These are phyloP conservation scores for Sarcoramphus papa DNA, from an alignment of 2,797 vertebrate species.

Conservation along the genomic window DNA sequence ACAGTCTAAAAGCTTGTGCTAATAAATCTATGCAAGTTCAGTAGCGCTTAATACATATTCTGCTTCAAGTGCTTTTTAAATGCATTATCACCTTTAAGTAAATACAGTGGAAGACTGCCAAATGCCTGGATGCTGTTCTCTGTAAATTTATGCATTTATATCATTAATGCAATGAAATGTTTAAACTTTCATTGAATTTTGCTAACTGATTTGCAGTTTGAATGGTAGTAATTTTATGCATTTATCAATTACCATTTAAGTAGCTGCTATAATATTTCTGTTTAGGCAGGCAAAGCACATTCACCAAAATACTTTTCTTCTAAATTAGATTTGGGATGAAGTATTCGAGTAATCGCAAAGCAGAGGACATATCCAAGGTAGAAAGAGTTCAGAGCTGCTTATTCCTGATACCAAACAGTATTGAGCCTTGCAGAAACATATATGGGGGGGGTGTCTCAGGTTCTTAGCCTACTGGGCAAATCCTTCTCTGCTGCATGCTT, in stretches of 20 bases:
- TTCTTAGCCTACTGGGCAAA: not conserved
- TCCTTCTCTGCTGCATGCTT: not conserved
- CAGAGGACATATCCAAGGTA: not conserved
- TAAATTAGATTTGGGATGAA: conserved; percentile 36
- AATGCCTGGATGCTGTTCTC: conserved; percentile 19
- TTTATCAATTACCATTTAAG: conserved; percentile 62
- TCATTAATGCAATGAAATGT: conserved; percentile 54
- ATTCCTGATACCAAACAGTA: not conserved
- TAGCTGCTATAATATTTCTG: conserved; percentile 55
- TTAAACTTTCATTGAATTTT: conserved; percentile 57
- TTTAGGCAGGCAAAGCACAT: conserved; percentile 48
- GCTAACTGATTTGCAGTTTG: conserved; percentile 59
- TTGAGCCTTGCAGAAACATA: not conserved
- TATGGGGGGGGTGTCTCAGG: not conserved
- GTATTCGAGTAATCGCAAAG: not conserved
- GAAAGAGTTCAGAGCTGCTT: not conserved
- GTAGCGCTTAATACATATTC: conserved; percentile 51
- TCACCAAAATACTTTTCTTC: conserved; percentile 27
- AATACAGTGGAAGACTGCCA: conserved; percentile 56
- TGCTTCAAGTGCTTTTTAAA: conserved; percentile 63
- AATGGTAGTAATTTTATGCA: conserved; percentile 48
- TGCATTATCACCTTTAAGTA: conserved; percentile 67
- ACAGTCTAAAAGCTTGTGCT: conserved; percentile 68
- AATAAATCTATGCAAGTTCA: conserved; percentile 68
- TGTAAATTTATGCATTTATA: conserved; percentile 50